Base-by-base conservation (phyloP, 2,797 vertebrate species). In the Brachyalestes nurse region DNA sequence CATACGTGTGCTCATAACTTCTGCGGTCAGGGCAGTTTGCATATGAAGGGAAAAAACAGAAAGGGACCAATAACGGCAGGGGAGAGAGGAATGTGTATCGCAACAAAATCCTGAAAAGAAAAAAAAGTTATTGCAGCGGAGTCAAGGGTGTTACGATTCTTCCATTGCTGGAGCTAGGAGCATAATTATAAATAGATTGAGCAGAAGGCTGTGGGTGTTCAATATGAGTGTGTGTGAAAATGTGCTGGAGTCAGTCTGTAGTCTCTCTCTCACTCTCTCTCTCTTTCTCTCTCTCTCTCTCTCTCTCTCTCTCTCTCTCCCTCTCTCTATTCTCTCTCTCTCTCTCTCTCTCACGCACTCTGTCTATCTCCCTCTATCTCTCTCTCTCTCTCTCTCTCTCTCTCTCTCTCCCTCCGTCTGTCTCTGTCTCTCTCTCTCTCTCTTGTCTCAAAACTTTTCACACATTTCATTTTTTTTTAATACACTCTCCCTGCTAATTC, bases 11-110 rank as follows among this genome's bases (percentile, higher is more conserved):
- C 90, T 91, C 86, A 90, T 85, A 87, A 92, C 87, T 93, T 87
- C 91, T 95, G 94, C 91, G 95, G 93, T 93, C 90, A 83, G 90
- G 89, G 88, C 89, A 90, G 91, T 94, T 94, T 93, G 90, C 86
- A 89, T 93, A 92, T 91, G 88, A 86, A 84, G 83, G 86, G 83
- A 88, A 89, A 86, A 93, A 84, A 87, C 71, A 76, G 87, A 78
- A 53, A 65, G 79, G 71, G 83, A 83, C 62, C 86, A 82, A 90
- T 67, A 67, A 67, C 86, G 82, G 84, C 77, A 82, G 77, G 88
- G 5, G 49, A 79, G 75, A 84, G 64, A 66, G 53, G 78, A 83
- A 77, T n/a, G 57, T 23, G 28, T 51, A 82, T 42, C 53, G 34
- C 51, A 70, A 75, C 70, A 62, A 72, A 78, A 82, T 74, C 83